Evolutionary conservation across 1,140 invertebrate species (phyloP).

Genomic region (Steinernema feltiae): DNA sequence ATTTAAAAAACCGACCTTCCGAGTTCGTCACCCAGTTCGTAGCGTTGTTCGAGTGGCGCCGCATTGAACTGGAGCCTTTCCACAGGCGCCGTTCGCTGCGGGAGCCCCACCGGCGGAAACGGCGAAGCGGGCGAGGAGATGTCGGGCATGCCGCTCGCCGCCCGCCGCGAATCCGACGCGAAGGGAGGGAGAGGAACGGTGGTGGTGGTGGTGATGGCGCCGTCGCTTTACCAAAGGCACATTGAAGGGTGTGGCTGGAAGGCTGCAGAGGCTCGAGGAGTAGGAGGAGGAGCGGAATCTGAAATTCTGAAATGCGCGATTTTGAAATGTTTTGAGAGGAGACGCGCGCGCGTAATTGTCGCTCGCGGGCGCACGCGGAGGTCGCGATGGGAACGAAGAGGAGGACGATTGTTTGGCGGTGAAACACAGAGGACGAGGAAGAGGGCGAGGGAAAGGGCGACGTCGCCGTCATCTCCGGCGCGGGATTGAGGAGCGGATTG

Average conservation of each 20-base stretch:
- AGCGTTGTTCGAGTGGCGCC: slow-evolving; percentile 32
- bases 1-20: slow-evolving; percentile 31
- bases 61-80: slow-evolving; percentile 26
- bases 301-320: neutral
- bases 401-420: no score
- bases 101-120: neutral
- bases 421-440: neutral
- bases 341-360: neutral
- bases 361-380: no score
- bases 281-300: neutral
- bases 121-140: slow-evolving; percentile 11
- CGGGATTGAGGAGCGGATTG: neutral
- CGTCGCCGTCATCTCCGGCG: no score
- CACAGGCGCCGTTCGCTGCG: neutral
- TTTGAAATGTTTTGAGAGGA: neutral
- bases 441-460: no score
- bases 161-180: neutral
- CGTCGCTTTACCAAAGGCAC: neutral
- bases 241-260: neutral
- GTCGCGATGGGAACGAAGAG: neutral
- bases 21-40: slow-evolving; percentile 35
- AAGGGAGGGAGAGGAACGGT: neutral
- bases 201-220: neutral
- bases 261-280: neutral
- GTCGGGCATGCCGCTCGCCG: slow-evolving; percentile 1